Evolutionary conservation across 2,888 invertebrate species (phyloP), one percentile per base, ranked within the genome.

Genomic region (Lampropteryx suffumata): DNA sequence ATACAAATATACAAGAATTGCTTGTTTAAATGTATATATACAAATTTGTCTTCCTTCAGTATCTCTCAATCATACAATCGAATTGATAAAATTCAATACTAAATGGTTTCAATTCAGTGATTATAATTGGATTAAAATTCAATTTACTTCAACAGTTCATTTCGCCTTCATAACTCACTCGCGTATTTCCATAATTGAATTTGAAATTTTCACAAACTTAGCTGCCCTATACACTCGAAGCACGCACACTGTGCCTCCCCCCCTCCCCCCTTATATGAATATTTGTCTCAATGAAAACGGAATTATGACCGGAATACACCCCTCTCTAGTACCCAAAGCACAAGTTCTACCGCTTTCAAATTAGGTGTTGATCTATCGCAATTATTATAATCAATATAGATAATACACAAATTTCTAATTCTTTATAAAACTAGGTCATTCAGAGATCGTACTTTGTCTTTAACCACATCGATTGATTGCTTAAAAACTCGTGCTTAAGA

Each of bases 261-360:
- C n/a, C n/a, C n/a, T n/a, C n/a, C 17, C 11, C 76, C 69, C 62
- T 82, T 79, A 79, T 83, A 83, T 79, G 84, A 80, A 84, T 86
- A 88, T 89, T 89, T 86, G 88, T 88, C 85, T 87, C 87, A 87
- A 87, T 86, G 84, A 84, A 87, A 87, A 83, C 70, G 77, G 80
- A 84, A 86, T 87, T 87, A 87, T 76, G 82, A 76, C 69, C 63
- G 57, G 66, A 69, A 72, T 74, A 76, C 76, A 75, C 76, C 79
- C 79, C 72, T 59, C 50, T 44, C 17, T 66, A 50, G 66, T 73
- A 12, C 13, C 9, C 12, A 8, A 10, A 42, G 32, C 51, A 46
- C 24, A 10, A 21, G 41, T 51, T 36, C 30, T 32, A 12, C 12
- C 24, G 29, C 11, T 14, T 33, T 29, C 39, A 11, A n/a, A 12